Percentiles rank a stretch among this genome's conserved stretches.
phyloP scores from a whole-genome alignment of 2,113 vertebrate genomes.

The human (Homo sapiens) region DNA sequence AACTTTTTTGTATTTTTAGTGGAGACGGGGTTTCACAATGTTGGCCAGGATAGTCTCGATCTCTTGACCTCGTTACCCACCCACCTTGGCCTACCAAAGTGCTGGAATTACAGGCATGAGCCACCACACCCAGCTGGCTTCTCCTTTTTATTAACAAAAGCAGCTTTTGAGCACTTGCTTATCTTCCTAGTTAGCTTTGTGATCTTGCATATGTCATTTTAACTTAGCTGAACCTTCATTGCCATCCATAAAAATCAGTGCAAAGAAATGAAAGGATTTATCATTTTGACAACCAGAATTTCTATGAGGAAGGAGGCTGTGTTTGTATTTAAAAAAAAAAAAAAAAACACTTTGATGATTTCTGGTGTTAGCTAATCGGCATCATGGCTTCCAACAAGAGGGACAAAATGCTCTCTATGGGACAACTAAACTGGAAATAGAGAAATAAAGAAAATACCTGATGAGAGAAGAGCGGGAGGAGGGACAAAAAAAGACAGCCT shows the following conservation, averaged over 20 bases:
- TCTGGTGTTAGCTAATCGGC: not conserved
- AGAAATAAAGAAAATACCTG: not conserved
- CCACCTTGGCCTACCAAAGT: too few species aligned
- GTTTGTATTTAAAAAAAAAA: not conserved
- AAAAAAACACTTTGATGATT: not conserved
- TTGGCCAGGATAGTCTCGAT: too few species aligned
- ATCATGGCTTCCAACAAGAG: not conserved
- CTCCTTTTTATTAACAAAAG: not conserved
- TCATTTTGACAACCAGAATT: slow-evolving; percentile 18
- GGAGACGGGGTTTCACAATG: too few species aligned
- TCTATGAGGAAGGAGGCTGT: not conserved
- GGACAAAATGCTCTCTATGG: not conserved
- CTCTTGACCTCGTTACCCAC: too few species aligned
- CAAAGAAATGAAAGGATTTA: not conserved
- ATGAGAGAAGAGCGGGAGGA: not conserved
- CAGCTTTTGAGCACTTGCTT: not conserved
- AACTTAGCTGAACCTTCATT: not conserved
- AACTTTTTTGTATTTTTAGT: too few species aligned
- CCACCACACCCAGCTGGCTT: not conserved
- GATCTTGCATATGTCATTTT: not conserved
- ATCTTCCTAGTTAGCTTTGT: not conserved
- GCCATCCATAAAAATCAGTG: not conserved
- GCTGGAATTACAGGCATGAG: too few species aligned
- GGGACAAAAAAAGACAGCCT: not conserved
- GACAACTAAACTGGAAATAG: not conserved